Base-by-base conservation (phyloP, 2,888 invertebrate species). In the Idaea aversata region DNA sequence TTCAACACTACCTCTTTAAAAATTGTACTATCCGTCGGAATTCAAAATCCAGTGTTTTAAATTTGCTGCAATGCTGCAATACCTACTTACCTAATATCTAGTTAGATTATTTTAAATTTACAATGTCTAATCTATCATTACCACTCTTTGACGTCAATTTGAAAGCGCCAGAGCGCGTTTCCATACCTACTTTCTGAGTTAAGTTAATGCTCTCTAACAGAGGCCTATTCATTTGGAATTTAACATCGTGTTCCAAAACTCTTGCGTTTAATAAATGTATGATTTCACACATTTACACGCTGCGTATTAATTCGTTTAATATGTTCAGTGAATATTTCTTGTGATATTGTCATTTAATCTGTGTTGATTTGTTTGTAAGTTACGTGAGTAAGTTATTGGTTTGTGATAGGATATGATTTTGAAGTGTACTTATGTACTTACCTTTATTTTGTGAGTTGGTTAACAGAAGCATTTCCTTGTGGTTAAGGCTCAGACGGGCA, bases 151-250 rank as follows among this genome's bases (percentile, higher is more conserved):
- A 75, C 80, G 82, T 83, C 81, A 83, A 88, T 83, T 84, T 79
- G 73, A 78, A 77, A 75, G 85, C 86, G 88, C 78, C 74, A 79
- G 77, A 82, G 82, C 86, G 85, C 76, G 78, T 80, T 85, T 86
- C 82, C 84, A 78, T 83, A 83, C 85, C 85, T 85, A 47, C 78
- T 77, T 80, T 74, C 78, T 71, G 77, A 84, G 84, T 81, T 78
- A 84, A 86, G 83, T 88, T 84, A 88, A 87, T 84, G 82, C 82
- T 85, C 84, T 82, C 80, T 84, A 83, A 79, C 80, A 68, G 72
- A 74, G 74, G 84, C 79, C 85, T 85, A 86, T 89, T 90, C 88
- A 88, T 87, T 88, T 83, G 83, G 82, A 88, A 88, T 86, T 83
- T 80, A 87, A 84, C 85, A 82, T 80, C 84, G 80, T 81, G 83